These are phyloP conservation scores for Noctua janthe DNA, from an alignment of 2,888 invertebrate genomes.

Conservation along the genomic window DNA sequence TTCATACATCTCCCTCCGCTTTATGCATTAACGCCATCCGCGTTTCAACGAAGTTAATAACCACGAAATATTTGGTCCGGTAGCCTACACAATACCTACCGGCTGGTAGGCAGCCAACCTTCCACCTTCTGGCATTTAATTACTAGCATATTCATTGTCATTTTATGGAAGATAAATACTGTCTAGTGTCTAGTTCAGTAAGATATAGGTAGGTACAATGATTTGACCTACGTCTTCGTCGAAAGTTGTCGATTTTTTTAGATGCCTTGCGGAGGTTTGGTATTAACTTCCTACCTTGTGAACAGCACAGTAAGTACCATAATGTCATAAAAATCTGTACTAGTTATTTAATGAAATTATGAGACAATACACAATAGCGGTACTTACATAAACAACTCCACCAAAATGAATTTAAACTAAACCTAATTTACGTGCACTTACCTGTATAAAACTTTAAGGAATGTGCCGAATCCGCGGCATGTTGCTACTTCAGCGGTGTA, in stretches of 20 bases:
- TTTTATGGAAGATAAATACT: not conserved
- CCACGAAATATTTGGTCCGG: conserved; percentile 2
- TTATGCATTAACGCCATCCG: not conserved
- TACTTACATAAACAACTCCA: conserved; percentile 7
- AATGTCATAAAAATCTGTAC: not conserved
- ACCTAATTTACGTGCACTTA: conserved; percentile 79
- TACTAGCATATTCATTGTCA: not conserved
- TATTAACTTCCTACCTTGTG: not conserved
- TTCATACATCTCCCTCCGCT: not conserved
- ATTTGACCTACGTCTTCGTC: not conserved
- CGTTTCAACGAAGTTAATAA: not conserved
- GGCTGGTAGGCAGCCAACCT: not conserved
- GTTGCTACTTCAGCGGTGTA: conserved; percentile 97
- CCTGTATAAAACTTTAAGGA: conserved; percentile 95
- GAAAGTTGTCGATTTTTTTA: not conserved
- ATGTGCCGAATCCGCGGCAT: conserved; percentile 96
- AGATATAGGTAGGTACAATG: not conserved
- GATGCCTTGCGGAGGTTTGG: not conserved
- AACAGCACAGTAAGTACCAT: not conserved
- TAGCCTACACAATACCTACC: not conserved
- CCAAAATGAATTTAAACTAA: not conserved
- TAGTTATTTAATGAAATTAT: not conserved
- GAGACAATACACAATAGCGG: conserved; percentile 6
- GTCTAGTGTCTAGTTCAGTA: not conserved
- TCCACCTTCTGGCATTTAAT: not conserved